Evolutionary conservation across 1,140 invertebrate genomes (phyloP), one percentile per base, ranked within the genome.

Genomic region (Sitobion miscanthi): DNA sequence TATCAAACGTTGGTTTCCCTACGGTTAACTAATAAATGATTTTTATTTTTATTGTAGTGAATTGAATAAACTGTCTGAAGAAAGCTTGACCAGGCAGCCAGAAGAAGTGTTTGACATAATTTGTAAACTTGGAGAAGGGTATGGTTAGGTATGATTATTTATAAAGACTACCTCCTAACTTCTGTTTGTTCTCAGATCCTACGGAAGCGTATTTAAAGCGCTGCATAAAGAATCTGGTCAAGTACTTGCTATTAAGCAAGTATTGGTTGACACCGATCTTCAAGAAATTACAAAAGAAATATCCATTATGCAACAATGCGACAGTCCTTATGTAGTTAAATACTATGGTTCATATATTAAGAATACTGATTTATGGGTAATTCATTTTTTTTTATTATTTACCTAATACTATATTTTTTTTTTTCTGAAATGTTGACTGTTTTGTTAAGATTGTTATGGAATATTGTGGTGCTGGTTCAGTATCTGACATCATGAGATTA

Each of bases 221-320:
- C 95, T 99, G 57, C 99, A 99, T 96, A 99, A 99, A 95, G 99
- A 99, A 95, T 99, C 98, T 94, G 98, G 98, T 49, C 98, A 99
- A 96, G 98, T 99, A 91, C 96, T 99, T 94, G 99, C 99, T 94
- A 99, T 99, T 94, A 99, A 99, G 96, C 98, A 99, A 96, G 99
- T 99, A 93, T 99, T 99, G 82, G 99, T 99, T 35, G 99, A 99
- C 95, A 99, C 99, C 23, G 99, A 99, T 96, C 96, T 99, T 93
- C 99, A 99, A 96, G 99, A 99, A 96, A 99, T 99, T 94, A 99
- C 99, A 94, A 99, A 99, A 96, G 99, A 99, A 96, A 99, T 99
- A 94, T 99, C 99, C 94, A 99, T 99, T 94, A 99, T 99, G 99
- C 99, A 99, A 96, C 99, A 99, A 96, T 99, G 99, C 96, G 99